phyloP scores from a whole-genome alignment of 2,113 vertebrate genomes.

The Catharus bicknelli region DNA sequence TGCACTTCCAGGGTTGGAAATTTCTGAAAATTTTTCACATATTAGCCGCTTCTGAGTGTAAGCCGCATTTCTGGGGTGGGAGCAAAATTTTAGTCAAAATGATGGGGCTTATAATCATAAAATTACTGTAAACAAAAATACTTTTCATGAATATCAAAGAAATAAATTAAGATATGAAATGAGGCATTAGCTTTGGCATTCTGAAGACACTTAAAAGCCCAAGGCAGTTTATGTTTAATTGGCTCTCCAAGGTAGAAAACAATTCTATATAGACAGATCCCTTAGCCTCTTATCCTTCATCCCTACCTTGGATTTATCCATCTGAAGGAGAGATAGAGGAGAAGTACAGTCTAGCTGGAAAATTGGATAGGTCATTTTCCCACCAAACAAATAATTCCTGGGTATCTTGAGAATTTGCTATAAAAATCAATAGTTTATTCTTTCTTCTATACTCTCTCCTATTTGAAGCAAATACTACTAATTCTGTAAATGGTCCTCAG shows the following conservation, averaged over 20 bases:
- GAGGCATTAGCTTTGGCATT: background rate
- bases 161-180: background rate
- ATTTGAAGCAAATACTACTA: background rate
- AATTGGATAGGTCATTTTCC: background rate
- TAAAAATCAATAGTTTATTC: background rate
- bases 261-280: background rate
- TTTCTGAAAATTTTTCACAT: too few relatives aligned
- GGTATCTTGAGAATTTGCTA: background rate
- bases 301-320: background rate
- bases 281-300: background rate
- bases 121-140: background rate
- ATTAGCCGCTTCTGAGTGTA: too few relatives aligned
- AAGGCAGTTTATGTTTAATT: slow-evolving; percentile 50
- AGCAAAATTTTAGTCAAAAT: too few relatives aligned
- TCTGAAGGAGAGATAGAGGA: slow-evolving; percentile 43
- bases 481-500: background rate
- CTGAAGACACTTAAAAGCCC: background rate
- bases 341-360: background rate
- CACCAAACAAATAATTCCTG: background rate
- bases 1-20: too few relatives aligned
- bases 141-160: background rate
- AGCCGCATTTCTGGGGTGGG: too few relatives aligned
- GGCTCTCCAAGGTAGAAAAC: slow-evolving; percentile 46
- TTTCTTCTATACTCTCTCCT: background rate
- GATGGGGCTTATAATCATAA: too few relatives aligned